Evolutionary conservation across 2,888 invertebrate genomes (phyloP), one percentile per base, ranked within the genome.

Genomic region (Alloplasta piceator): DNA sequence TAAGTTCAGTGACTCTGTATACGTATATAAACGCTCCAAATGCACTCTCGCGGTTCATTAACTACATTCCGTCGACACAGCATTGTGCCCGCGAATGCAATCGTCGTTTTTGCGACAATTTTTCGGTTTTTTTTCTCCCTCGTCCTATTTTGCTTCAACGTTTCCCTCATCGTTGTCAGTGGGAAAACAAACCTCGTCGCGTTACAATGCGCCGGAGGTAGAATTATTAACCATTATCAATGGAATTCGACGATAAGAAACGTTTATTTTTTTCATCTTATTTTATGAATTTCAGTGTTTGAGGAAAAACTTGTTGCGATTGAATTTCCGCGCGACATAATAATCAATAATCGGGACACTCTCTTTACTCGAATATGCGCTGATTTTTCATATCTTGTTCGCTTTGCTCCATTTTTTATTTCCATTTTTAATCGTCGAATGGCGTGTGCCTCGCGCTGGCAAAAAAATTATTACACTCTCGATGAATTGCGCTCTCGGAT

Each of bases 401-500:
- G 43, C 10, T 43, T 43, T 43, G 10, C 43, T 43, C 16, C 10
- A 6, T 39, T 75, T 38, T 46, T 14, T 68, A 1, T 55, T 46
- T 52, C 43, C 43, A 39, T 56, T 41, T 56, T 76, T 12, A 3
- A 56, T 56, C 50, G 9, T 38, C 50, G 66, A 36, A 14, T 38
- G 26, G 56, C 41, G 12, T 12, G 9, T 4, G 7, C 3, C 50
- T 16, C 26, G 26, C 55, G 12, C 41, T 12, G 10, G 26, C 16
- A 38, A 7, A 60, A 56, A 74, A 78, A 71, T 66, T 56, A 66
- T 74, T 78, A 48, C 48, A 39, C 55, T 74, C 66, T 75, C 81
- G 78, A 78, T 78, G 78, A 55, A 56, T 36, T 60, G 78, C 60
- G 70, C 66, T 78, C 78, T 66, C 71, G 81, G 71, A 75, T 67